Base-by-base conservation (phyloP, 37 sponge, comb jelly and placozoan species). In the Beroe ovata region DNA sequence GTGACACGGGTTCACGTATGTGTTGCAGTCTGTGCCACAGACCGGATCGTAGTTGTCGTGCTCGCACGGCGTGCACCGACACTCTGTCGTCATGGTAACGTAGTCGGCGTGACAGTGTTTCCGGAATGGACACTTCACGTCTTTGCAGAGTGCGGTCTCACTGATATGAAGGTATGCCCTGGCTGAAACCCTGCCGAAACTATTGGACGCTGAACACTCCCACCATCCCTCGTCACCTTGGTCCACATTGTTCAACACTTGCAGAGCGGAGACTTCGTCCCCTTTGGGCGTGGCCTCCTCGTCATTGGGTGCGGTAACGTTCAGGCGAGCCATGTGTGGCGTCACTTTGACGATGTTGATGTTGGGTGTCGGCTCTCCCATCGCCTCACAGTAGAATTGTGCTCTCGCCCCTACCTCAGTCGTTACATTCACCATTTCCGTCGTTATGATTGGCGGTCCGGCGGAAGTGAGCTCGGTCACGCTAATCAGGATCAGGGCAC, bases 1-100 rank as follows among this genome's bases (percentile, higher is more conserved):
- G 35, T 33, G 81, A 71, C 90, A 90, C 38, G 38, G 41, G 59
- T 60, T 60, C 29, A 64, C 33, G 33, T 90, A 90, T 28, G 90
- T 71, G 41, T 42, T 29, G 39, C 39, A 54, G 28, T 90, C 90
- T 28, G 90, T 23, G 0, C 84, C 90, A 20, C 90, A 90, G 33
- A 90, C 81, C 1, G 90, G 90, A 11, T 90, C 32, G 39, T 71
- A 90, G 42, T 36, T 40, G 1, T 25, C 32, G 69, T 66, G 18
- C 32, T 2, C 35, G 36, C 69, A 66, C 8, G 69, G 69, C 30
- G 25, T 66, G 30, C 69, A 66, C 36, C 36, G 69, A 30, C 69
- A 66, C 36, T 66, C 69, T 37, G 69, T 66, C 1, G 69, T 66
- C 18, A 66, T 25, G 36, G 69, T 66, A 18, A 11, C 4, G 69